These are phyloP conservation scores for Megalopta genalis DNA, from an alignment of 1,140 invertebrate species.

Conservation along the genomic window DNA sequence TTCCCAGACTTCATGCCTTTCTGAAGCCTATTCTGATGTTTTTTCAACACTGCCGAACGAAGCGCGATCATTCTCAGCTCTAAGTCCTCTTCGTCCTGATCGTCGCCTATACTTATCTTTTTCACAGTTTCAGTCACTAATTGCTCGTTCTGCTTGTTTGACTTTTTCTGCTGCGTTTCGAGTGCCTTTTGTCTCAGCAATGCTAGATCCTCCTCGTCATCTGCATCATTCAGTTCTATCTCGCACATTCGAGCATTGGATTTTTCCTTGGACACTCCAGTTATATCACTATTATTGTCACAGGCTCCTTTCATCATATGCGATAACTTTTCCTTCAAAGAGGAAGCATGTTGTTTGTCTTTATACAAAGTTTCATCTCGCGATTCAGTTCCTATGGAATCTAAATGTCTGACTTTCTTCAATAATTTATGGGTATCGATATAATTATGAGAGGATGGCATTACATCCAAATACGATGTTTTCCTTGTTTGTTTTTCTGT, in stretches of 20 bases:
- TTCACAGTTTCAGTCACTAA: conserved; percentile 10
- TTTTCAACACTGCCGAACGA: conserved; percentile 74
- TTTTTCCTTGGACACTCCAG: conserved; percentile 30
- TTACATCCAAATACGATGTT: not conserved
- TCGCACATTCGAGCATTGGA: not conserved
- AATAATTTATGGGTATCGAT: conserved; percentile 59
- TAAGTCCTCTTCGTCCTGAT: conserved; percentile 72
- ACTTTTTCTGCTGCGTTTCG: conserved; percentile 71
- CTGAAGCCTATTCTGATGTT: conserved; percentile 67
- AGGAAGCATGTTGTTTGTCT: conserved; percentile 65
- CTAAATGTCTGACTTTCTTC: conserved; percentile 71
- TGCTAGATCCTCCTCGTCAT: conserved; percentile 72
- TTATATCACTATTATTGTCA: conserved; percentile 18
- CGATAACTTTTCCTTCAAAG: conserved; percentile 74
- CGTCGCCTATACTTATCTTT: conserved; percentile 45
- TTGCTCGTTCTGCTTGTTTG: conserved; percentile 40
- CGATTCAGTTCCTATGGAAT: conserved; percentile 59
- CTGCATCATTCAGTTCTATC: conserved; percentile 33
- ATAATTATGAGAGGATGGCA: conserved; percentile 33
- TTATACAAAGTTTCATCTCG: conserved; percentile 41
- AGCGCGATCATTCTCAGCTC: conserved; percentile 74
- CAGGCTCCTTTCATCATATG: conserved; percentile 68
- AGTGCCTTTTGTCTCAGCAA: conserved; percentile 71
- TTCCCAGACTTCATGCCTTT: conserved; percentile 46
- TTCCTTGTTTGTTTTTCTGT: conserved; percentile 43